Evolutionary conservation across 2,797 vertebrate genomes (phyloP), one percentile per base, ranked within the genome.

Genomic region (Thamnophis elegans): DNA sequence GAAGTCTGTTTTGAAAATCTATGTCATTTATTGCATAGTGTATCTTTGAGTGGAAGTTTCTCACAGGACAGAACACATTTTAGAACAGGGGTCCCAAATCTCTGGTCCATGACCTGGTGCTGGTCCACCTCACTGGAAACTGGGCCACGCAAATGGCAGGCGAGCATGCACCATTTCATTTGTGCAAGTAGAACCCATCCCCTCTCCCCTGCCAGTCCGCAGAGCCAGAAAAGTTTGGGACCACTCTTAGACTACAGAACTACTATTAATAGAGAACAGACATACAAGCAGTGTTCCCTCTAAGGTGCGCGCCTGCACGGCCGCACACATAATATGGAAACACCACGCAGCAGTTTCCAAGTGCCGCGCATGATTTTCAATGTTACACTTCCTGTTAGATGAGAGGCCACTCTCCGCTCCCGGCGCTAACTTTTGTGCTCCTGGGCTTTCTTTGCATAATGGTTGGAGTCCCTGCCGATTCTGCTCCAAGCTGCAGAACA

Each of bases 1-100:
- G 94, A 96, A 95, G 54, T 90, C 93, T 93, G 87, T 91, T 89
- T 89, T 93, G 95, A 94, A 95, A 94, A 94, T 32, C 8, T 89
- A 93, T 89, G 94, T 58, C 53, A 56, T 92, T 93, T 93, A 91
- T 90, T 95, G 92, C 88, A 86, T 89, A 94, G 95, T 92, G 92
- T 73, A 73, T 36, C 32, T 73, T 73, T 20, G 62, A 65, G 91
- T 92, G 85, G 54, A 92, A 95, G 90, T 94, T 88, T 4, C 60
- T 92, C 93, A 90, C 92, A 93, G 94, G 96, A 96, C 1, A 95
- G 91, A 92, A 53, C 18, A 0, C 65, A 88, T 93, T 95, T 94
- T 93, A 90, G 62, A 65, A n/a, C 62, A 65, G 28, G 12, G 5
- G 28, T n/a, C 12, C 32, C 16, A 73, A 73, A 73, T 36, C 68